These are phyloP conservation scores for Charadrius vociferus DNA, from an alignment of 2,113 vertebrate genomes.

Conservation along the genomic window DNA sequence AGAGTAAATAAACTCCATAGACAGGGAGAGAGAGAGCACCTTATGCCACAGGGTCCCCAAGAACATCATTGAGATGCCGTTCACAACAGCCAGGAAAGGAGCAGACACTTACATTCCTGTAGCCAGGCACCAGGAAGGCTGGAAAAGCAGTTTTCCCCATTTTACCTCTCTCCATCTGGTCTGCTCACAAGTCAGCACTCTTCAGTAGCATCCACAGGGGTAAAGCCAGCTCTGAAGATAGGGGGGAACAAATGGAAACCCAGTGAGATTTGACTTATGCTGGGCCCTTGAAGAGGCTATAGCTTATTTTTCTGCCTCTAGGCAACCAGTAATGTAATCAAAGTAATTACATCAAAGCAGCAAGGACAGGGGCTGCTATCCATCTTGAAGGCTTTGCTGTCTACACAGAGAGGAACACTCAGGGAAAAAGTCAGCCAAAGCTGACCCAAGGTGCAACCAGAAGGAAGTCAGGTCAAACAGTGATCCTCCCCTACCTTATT, in stretches of 20 bases:
- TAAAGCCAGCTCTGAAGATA: background rate
- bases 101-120: background rate
- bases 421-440: background rate
- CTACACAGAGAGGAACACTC: background rate
- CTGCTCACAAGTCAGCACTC: background rate
- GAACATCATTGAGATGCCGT: background rate
- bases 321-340: background rate
- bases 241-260: background rate
- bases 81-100: background rate
- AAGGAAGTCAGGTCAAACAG: fast-evolving
- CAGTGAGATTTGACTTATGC: background rate
- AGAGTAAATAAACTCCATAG: background rate
- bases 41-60: background rate
- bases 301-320: background rate
- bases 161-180: background rate
- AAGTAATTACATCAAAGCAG: background rate
- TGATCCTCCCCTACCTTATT: background rate
- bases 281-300: no score
- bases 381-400: background rate
- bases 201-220: background rate
- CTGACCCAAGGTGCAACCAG: background rate
- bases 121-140: background rate
- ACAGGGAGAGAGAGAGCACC: background rate
- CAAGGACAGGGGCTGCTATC: fast-evolving
- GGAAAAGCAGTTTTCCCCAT: background rate